Percentiles rank a stretch among this genome's conserved stretches.
Evolutionary conservation across 2,797 vertebrate species (phyloP).

Genomic region (Neoniphon sammara): DNA sequence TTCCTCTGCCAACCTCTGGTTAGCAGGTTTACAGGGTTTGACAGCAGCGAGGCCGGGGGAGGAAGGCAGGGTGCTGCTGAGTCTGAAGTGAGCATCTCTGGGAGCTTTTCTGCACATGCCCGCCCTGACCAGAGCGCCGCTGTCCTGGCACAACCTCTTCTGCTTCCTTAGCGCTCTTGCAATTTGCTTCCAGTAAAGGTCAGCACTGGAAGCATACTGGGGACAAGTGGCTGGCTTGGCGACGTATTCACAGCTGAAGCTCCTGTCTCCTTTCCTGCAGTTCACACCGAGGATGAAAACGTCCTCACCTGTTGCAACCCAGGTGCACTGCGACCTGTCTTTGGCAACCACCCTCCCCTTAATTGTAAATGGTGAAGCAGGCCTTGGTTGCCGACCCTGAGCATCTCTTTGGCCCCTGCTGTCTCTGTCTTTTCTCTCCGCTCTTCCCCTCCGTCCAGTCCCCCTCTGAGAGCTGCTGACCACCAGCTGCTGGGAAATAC

Average conservation of each 20-base stretch:
- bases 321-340: conserved; percentile 86
- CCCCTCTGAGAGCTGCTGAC: conserved; percentile 71
- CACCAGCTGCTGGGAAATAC: conserved; percentile 76
- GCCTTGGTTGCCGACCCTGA: conserved; percentile 51
- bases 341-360: conserved; percentile 84
- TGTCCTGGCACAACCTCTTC: conserved; percentile 83
- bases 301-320: conserved; percentile 75
- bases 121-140: conserved; percentile 79
- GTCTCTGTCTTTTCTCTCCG: conserved; percentile 58
- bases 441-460: conserved; percentile 55
- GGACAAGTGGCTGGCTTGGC: conserved; percentile 84
- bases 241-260: conserved; percentile 85
- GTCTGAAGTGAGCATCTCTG: conserved; percentile 83
- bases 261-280: conserved; percentile 75
- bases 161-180: conserved; percentile 84
- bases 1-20: conserved; percentile 83
- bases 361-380: conserved; percentile 46
- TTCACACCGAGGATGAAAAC: conserved; percentile 69
- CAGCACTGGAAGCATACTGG: conserved; percentile 71
- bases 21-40: conserved; percentile 80
- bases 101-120: conserved; percentile 85
- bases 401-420: conserved; percentile 52
- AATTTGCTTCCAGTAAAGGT: conserved; percentile 90
- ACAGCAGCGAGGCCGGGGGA: conserved; percentile 6
- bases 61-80: conserved; percentile 55